Evolutionary conservation across 2,888 invertebrate species (phyloP).

Genomic region (Aromia moschata): DNA sequence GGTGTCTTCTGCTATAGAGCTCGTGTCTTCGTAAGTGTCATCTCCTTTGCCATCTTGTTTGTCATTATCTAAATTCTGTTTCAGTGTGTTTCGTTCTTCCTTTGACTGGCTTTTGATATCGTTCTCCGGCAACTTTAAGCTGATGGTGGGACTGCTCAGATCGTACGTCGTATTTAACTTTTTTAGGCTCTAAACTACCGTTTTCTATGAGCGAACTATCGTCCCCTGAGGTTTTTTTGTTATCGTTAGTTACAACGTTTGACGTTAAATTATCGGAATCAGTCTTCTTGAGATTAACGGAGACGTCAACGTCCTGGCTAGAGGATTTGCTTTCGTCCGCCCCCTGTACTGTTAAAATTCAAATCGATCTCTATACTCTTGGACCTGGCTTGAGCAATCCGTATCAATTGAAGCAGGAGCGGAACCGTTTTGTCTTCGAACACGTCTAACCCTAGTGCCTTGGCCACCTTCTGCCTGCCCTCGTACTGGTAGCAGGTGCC

Average conservation of each 20-base stretch:
- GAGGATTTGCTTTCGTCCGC: constrained; percentile 11
- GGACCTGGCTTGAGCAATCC: constrained; percentile 52
- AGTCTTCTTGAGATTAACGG: constrained; percentile 29
- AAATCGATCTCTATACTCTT: constrained; percentile 49
- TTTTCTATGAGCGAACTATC: constrained; percentile 5
- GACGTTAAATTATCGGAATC: constrained; percentile 14
- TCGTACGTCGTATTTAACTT: constrained; percentile 46
- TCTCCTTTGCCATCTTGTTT: constrained; percentile 35
- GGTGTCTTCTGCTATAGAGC: constrained; percentile 53
- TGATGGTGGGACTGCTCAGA: constrained; percentile 39
- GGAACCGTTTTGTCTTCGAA: constrained; percentile 51
- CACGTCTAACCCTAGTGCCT: constrained; percentile 54
- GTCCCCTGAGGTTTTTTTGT: constrained; percentile 11
- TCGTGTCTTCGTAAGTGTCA: constrained; percentile 54
- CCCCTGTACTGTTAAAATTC: constrained; percentile 32
- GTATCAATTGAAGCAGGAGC: constrained; percentile 56
- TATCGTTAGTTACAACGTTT: constrained; percentile 18
- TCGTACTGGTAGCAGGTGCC: constrained; percentile 72
- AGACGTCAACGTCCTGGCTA: constrained; percentile 10
- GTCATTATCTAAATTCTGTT: too few relatives aligned
- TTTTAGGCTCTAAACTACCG: constrained; percentile 12
- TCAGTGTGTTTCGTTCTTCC: neutral
- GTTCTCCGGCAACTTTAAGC: constrained; percentile 21
- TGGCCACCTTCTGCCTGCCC: constrained; percentile 62
- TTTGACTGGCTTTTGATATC: neutral